Evolutionary conservation across 2,888 invertebrate species (phyloP), one percentile per base, ranked within the genome.

Genomic region (Dryocosmus kuriphilus): DNA sequence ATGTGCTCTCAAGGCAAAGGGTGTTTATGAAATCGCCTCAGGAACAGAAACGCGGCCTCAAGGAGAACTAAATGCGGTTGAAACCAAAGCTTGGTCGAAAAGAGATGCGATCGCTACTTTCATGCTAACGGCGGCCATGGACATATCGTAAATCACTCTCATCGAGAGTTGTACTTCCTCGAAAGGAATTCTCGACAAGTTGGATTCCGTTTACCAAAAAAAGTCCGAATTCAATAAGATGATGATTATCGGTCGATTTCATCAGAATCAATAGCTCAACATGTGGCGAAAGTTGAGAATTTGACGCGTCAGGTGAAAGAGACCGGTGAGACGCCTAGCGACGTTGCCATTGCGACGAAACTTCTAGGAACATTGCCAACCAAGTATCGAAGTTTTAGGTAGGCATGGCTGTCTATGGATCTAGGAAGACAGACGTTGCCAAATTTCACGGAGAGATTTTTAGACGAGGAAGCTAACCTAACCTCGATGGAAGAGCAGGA

Each of bases 261-360:
- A 35, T 35, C 35, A 35, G 35, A 35, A 35, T 35, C 35, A 9
- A 1, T 35, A 9, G 9, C 35, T 9, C 35, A 35, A 9, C 9
- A 35, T 9, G 9, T 35, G 35, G 35, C 35, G 9, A 35, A 9
- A 35, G 8, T 78, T 4, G 71, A 75, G 62, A 81, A 79, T 77
- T 19, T 81, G 5, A 76, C 77, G 8, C 60, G 62, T 22, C 74
- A 65, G 55, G 22, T 81, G 22, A 76, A 76, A 38, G 77, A 80
- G 46, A 22, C 74, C 14, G 76, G 74, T 30, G 77, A 81, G 62
- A 61, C 27, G 9, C 38, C 73, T 16, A 80, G 78, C 32, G 77
- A 80, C 32, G 76, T 77, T 19, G 76, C 80, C 30, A 78, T 80
- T 16, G 77, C 78, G 75, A 78, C 80, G n/a, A 80, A 80, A 73